Evolutionary conservation across 2,113 vertebrate species (phyloP).

Genomic region (Puma concolor): DNA sequence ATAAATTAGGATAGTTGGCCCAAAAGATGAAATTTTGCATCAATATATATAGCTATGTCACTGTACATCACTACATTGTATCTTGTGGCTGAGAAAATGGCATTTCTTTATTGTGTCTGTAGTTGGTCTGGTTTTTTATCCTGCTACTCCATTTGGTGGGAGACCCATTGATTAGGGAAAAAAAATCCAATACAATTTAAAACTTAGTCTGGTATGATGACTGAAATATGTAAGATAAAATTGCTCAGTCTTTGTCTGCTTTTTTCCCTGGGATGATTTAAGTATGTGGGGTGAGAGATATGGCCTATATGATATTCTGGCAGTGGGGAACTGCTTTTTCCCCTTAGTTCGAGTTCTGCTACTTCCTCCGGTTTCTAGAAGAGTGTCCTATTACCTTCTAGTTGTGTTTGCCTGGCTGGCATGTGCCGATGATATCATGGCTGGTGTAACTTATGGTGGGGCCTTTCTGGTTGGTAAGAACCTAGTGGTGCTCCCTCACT

Average conservation of each 20-base stretch:
- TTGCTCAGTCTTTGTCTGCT: background rate
- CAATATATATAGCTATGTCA: background rate
- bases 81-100: background rate
- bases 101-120: background rate
- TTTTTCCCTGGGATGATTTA: background rate
- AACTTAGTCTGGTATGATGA: background rate
- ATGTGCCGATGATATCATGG: background rate
- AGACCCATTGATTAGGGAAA: background rate
- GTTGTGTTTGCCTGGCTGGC: background rate
- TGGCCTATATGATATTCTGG: background rate
- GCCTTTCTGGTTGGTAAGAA: background rate
- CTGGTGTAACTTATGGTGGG: background rate
- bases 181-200: background rate
- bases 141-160: background rate
- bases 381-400: background rate
- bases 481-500: background rate
- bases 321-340: background rate
- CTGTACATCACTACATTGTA: background rate
- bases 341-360: background rate
- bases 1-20: background rate
- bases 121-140: background rate
- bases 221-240: background rate
- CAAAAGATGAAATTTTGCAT: background rate
- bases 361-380: background rate
- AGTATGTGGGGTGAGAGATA: background rate